Percentiles rank a stretch among this genome's conserved stretches.
phyloP scores from a whole-genome alignment of 1,140 invertebrate genomes.

The Pectinophora gossypiella region DNA sequence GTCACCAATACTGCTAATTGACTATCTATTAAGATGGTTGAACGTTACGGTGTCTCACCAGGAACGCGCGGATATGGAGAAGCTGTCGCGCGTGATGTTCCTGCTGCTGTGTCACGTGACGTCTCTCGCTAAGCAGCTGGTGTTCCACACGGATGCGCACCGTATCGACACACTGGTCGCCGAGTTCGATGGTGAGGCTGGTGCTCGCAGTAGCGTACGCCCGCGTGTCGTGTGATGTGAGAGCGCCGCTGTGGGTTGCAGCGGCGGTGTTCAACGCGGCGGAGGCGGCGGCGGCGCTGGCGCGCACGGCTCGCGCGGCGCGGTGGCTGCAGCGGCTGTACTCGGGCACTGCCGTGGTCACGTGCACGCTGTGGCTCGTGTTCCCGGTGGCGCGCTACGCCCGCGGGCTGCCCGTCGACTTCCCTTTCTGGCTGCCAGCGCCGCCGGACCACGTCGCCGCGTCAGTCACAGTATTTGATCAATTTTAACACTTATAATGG shows the following conservation, averaged over 20 bases:
- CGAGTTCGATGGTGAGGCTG: conserved; percentile 31
- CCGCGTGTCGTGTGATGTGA: background rate
- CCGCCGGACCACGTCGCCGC: background rate
- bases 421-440: conserved; percentile 36
- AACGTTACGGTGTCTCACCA: conserved; percentile 6
- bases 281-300: background rate
- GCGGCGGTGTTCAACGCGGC: conserved; percentile 24
- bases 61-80: conserved; percentile 43
- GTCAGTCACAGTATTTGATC: background rate
- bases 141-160: conserved; percentile 39
- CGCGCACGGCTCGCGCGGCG: conserved; percentile 13
- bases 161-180: conserved; percentile 36
- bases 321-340: conserved; percentile 34
- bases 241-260: no score
- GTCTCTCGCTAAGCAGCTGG: conserved; percentile 51
- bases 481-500: background rate
- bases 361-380: conserved; percentile 53
- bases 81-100: conserved; percentile 57
- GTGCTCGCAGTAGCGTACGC: no score
- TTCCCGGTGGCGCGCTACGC: conserved; percentile 33
- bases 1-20: background rate
- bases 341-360: conserved; percentile 45
- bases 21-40: background rate
- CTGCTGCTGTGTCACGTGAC: conserved; percentile 60
- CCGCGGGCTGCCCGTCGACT: conserved; percentile 27